A percentile compares a stretch with the other conserved stretches of the same genome.
Evolutionary conservation across 2,888 invertebrate genomes (phyloP).

Genomic region (Eremobia ochroleuca): DNA sequence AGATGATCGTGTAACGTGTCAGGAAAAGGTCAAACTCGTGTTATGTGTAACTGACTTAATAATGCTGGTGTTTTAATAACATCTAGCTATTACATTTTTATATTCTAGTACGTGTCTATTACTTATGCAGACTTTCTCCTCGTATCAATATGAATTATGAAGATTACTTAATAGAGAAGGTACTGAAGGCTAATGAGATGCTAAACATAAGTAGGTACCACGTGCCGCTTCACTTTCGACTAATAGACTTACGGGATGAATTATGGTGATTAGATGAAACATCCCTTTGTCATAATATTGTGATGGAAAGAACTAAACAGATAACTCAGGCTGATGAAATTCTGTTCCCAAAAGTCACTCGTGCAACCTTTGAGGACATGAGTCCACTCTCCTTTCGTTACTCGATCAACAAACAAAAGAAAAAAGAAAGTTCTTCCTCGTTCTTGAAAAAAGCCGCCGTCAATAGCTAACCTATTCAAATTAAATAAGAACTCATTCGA

Average conservation of each 20-base stretch:
- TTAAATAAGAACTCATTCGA: slow-evolving; percentile 78
- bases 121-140: slow-evolving; percentile 7
- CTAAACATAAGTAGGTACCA: background rate
- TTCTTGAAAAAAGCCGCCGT: slow-evolving; percentile 63
- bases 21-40: slow-evolving; percentile 62
- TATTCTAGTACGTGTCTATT: background rate
- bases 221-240: background rate
- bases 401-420: slow-evolving; percentile 38
- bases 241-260: background rate
- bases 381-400: slow-evolving; percentile 25
- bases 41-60: slow-evolving; percentile 45
- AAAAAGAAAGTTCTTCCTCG: slow-evolving; percentile 53
- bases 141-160: background rate
- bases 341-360: background rate
- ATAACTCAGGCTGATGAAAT: background rate
- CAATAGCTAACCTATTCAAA: slow-evolving; percentile 76
- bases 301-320: background rate
- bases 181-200: background rate
- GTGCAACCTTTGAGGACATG: slow-evolving; percentile 6
- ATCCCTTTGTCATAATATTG: background rate
- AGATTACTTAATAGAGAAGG: background rate
- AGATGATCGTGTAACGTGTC: slow-evolving; percentile 40
- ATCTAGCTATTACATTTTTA: background rate
- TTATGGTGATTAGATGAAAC: background rate
- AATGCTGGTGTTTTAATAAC: slow-evolving; percentile 47